Evolutionary conservation across 1,140 invertebrate genomes (phyloP).

Genomic region (Homarus americanus): DNA sequence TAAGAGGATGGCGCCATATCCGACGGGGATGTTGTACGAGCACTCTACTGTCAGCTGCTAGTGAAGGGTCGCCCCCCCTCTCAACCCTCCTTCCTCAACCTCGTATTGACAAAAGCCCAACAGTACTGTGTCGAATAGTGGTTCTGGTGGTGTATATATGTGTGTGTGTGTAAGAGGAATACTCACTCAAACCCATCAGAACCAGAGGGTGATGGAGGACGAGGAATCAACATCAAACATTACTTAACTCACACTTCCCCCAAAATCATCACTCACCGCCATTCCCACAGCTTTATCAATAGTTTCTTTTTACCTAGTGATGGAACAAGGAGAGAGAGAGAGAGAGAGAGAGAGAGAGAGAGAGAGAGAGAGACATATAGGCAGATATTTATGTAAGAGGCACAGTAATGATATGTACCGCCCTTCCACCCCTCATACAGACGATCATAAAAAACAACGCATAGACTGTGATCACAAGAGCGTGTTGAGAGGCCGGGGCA

Average conservation of each 20-base stretch:
- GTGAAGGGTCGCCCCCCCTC: too few relatives aligned
- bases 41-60: too few relatives aligned
- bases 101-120: background rate
- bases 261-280: too few relatives aligned
- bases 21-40: too few relatives aligned
- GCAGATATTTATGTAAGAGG: too few relatives aligned
- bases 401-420: background rate
- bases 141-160: background rate
- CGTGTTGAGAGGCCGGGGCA: background rate
- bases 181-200: background rate
- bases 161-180: background rate
- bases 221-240: background rate
- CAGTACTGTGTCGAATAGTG: background rate
- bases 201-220: background rate
- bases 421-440: background rate
- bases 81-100: background rate
- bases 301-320: background rate
- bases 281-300: background rate
- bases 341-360: too few relatives aligned
- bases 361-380: too few relatives aligned
- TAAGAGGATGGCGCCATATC: too few relatives aligned
- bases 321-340: background rate
- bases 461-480: slow-evolving; percentile 1
- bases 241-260: background rate
- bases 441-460: background rate